Evolutionary conservation across 2,888 invertebrate genomes (phyloP).

Genomic region (Cantharis nigra): DNA sequence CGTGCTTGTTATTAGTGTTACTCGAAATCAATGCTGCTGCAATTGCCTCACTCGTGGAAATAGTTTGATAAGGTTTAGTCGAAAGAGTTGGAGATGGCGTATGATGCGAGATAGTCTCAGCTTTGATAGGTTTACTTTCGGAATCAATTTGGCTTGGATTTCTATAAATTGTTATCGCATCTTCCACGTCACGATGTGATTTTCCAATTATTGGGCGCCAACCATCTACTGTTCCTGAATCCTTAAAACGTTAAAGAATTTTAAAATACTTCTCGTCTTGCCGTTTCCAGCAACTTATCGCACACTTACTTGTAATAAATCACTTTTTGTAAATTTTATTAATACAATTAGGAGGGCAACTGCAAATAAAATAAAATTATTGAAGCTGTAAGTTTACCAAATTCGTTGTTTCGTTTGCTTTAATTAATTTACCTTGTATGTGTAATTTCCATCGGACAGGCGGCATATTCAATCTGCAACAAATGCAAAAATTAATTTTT

Average conservation of each 20-base stretch:
- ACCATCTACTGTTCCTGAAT: constrained; percentile 61
- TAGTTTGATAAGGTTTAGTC: constrained; percentile 24
- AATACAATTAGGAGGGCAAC: constrained; percentile 25
- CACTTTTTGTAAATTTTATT: constrained; percentile 17
- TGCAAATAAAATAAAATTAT: constrained; percentile 18
- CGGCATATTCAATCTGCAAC: constrained; percentile 29
- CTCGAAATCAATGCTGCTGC: background rate
- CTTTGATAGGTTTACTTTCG: constrained; percentile 38
- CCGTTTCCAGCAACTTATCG: background rate
- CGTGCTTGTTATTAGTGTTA: background rate
- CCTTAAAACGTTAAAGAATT: constrained; percentile 33
- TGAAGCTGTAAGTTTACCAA: background rate
- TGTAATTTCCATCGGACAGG: constrained; percentile 36
- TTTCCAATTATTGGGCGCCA: constrained; percentile 65
- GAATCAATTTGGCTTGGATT: constrained; percentile 38
- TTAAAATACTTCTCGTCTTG: background rate
- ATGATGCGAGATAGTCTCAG: constrained; percentile 11
- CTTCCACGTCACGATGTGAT: constrained; percentile 27
- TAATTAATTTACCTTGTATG: constrained; percentile 26
- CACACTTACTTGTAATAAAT: constrained; percentile 26
- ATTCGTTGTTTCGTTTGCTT: background rate
- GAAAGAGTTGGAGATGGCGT: constrained; percentile 23
- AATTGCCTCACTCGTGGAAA: constrained; percentile 5
- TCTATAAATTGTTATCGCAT: constrained; percentile 45
- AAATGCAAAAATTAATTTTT: background rate